phyloP scores from a whole-genome alignment of 30 jellyfish, hydroid and myxozoan genomes.

The Turritopsis dohrnii region DNA sequence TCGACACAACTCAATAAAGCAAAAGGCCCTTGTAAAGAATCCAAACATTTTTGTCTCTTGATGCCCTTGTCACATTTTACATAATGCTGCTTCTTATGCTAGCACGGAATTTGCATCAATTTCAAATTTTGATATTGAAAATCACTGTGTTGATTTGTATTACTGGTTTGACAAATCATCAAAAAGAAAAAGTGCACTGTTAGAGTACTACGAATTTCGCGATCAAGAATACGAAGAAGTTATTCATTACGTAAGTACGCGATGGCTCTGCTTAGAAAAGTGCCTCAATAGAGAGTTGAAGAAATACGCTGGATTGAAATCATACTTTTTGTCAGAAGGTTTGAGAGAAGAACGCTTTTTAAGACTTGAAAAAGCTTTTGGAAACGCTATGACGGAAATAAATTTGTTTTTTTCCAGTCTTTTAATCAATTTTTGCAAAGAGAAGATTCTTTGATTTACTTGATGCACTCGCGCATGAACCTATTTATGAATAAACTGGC shows the following conservation, averaged over 20 bases:
- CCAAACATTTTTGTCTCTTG: constrained; percentile 17
- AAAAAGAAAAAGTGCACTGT: constrained; percentile 21
- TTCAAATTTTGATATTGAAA: constrained; percentile 40
- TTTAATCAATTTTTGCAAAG: constrained; percentile 51
- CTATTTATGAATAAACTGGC: constrained; percentile 42
- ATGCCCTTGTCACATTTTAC: constrained; percentile 45
- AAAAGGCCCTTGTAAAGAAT: constrained; percentile 17
- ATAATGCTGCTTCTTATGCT: constrained; percentile 42
- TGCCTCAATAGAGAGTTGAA: constrained; percentile 48
- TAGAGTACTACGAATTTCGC: constrained; percentile 53
- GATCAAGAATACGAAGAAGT: constrained; percentile 44
- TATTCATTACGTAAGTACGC: constrained; percentile 25
- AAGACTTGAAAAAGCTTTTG: constrained; percentile 46
- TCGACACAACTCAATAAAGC: constrained; percentile 12
- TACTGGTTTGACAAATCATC: constrained; percentile 63
- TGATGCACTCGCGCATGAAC: constrained; percentile 35
- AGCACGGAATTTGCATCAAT: constrained; percentile 25
- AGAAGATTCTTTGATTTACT: constrained; percentile 53
- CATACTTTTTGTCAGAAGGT: constrained; percentile 45
- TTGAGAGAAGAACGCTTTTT: constrained; percentile 33
- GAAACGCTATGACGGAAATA: constrained; percentile 41
- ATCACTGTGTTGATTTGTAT: constrained; percentile 47
- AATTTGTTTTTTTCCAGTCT: constrained; percentile 45
- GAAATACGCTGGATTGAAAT: constrained; percentile 44
- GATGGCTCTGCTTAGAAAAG: constrained; percentile 50